Base-by-base conservation (phyloP, 2,113 vertebrate species). In the Colius striatus region DNA sequence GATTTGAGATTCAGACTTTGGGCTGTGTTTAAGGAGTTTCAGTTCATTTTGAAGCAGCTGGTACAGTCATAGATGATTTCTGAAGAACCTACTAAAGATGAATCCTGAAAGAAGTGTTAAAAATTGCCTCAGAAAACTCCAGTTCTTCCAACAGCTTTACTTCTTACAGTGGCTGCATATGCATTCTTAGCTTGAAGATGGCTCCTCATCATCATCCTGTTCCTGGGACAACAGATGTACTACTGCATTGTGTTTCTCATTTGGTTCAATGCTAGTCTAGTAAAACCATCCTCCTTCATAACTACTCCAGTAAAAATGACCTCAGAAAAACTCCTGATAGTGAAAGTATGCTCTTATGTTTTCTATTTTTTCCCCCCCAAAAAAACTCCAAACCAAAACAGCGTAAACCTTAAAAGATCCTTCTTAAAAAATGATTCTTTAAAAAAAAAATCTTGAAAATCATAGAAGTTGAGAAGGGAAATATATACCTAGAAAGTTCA, bases 151-250 rank as follows among this genome's bases (percentile, higher is more conserved):
- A 16, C 21, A 38, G 27, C 11, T 76, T 67, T 18, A 29, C 5
- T 55, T 70, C 29, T 80, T 16, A 43, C 32, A 60, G 38, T 25
- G 60, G 17, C 12, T 76, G n/a, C 13, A 4, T 13, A 58, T 1
- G 5, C 17, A 58, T 50, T 29, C 50, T 88, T 38, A 81, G 4
- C 30, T 30, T 81, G 58, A 67, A 90, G 63, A 10, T 43, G 29
- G 19, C 10, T 61, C 19, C 43, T 72, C 50, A 51, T 75, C 21
- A 8, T 58, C 38, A 60, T 50, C 14, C 25, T 43, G 4, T 7
- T 34, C 13, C 10, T 60, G 4, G 30, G 8, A 17, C 15, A 51
- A 25, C 23, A 50, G 53, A 8, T 0, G 0, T 48, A 15, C 12
- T 17, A 43, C 16, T 53, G 16, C 18, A 53, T 27, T 11, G n/a